phyloP scores from a whole-genome alignment of 2,113 vertebrate species.

The Heterotis niloticus region DNA sequence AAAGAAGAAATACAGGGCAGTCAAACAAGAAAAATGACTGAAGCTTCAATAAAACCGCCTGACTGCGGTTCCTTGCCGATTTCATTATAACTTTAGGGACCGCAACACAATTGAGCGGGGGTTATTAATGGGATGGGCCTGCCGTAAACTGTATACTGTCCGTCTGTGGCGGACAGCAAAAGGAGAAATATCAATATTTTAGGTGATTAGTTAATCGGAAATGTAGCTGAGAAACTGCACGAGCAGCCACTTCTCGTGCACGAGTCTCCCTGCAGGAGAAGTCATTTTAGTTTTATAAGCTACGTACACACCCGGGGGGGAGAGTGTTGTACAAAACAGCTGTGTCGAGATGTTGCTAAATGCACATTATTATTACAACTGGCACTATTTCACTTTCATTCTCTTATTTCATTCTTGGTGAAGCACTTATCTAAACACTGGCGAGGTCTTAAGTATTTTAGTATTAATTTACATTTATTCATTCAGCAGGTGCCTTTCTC shows the following conservation, averaged over 20 bases:
- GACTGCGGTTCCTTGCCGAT: not conserved
- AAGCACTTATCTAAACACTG: no score
- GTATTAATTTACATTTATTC: no score
- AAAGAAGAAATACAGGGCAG: not conserved
- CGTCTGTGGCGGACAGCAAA: not conserved
- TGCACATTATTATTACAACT: not conserved
- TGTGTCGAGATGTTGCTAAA: not conserved
- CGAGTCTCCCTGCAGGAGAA: not conserved
- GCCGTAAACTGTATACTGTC: not conserved
- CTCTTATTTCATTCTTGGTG: no score
- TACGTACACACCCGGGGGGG: not conserved
- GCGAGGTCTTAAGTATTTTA: no score
- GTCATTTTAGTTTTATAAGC: not conserved
- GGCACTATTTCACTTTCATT: not conserved
- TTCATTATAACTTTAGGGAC: slow-evolving; percentile 9
- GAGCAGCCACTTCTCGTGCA: not conserved
- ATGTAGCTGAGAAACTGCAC: not conserved
- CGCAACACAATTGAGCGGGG: not conserved
- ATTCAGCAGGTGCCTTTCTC: no score
- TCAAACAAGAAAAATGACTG: slow-evolving; percentile 7
- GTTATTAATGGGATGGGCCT: not conserved
- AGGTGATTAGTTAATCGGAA: not conserved
- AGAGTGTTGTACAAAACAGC: not conserved
- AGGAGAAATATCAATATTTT: not conserved
- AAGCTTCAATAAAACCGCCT: not conserved